Conservation (phyloP, 92 coral and sea anemone species). For the Umimayanthus kanabou region DNA sequence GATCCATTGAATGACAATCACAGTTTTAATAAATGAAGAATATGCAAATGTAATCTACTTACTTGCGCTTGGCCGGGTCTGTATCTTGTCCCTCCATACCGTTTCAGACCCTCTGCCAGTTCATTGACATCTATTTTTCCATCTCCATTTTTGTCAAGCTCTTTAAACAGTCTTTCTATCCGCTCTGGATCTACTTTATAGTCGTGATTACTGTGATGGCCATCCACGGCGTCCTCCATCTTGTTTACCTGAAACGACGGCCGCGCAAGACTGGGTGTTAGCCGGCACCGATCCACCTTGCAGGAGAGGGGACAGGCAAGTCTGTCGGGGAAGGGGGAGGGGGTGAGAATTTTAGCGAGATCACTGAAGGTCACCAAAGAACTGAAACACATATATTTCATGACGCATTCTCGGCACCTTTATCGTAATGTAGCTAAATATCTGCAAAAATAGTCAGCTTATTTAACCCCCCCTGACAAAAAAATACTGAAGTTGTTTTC, state of each 20-base stretch:
- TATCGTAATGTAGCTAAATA: too few relatives aligned
- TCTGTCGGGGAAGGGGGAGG: background rate
- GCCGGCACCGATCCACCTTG: background rate
- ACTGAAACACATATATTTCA: too few relatives aligned
- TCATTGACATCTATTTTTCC: constrained; percentile 94
- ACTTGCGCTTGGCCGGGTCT: constrained; percentile 96
- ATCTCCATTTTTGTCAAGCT: constrained; percentile 88
- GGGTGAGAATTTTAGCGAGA: too few relatives aligned
- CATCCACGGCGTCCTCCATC: constrained; percentile 64
- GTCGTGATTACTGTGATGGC: constrained; percentile 37
- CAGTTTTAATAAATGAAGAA: background rate
- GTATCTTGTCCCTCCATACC: constrained; percentile 73
- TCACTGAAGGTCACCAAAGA: too few relatives aligned
- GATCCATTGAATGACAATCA: background rate
- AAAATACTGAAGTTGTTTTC: too few relatives aligned
- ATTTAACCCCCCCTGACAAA: too few relatives aligned
- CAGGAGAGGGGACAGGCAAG: background rate
- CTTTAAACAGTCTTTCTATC: constrained; percentile 86
- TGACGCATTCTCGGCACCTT: too few relatives aligned
- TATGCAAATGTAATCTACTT: background rate
- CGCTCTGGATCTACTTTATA: constrained; percentile 86
- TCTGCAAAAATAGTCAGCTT: too few relatives aligned
- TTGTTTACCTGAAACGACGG: constrained; percentile 35
- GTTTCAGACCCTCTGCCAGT: constrained; percentile 86
- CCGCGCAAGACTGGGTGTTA: constrained; percentile 25